Conservation (phyloP, 1,140 invertebrate genomes). For the Pseudomyrmex sp. region DNA sequence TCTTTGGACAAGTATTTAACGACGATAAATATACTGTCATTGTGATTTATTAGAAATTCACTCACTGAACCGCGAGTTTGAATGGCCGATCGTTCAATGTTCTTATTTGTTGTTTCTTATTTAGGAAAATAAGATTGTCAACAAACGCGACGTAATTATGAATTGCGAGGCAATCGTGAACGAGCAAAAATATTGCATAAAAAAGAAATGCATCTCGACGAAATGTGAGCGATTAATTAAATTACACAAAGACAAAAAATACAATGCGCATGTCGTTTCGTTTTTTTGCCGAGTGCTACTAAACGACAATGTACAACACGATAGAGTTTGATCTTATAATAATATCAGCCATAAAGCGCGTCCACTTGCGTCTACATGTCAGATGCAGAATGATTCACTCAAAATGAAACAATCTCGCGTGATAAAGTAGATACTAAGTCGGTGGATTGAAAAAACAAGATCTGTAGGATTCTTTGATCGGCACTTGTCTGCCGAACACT, state of each 20-base stretch:
- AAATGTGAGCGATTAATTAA: not conserved
- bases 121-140: slow-evolving; percentile 1
- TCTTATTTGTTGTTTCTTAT: not conserved
- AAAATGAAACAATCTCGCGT: slow-evolving; percentile 68
- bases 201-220: not conserved
- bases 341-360: slow-evolving; percentile 73
- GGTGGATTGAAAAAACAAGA: slow-evolving; percentile 47
- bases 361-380: slow-evolving; percentile 72
- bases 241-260: not conserved
- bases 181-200: not conserved
- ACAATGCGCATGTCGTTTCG: not conserved
- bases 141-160: slow-evolving; percentile 7
- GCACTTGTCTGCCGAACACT: slow-evolving; percentile 58
- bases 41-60: not conserved
- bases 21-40: not conserved
- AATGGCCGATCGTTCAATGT: not conserved
- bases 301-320: slow-evolving; percentile 50
- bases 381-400: slow-evolving; percentile 73
- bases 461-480: slow-evolving; percentile 66
- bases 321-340: slow-evolving; percentile 75
- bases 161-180: not conserved
- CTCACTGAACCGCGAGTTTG: not conserved
- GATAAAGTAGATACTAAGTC: slow-evolving; percentile 70
- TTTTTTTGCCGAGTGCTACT: not conserved
- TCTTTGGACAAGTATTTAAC: not conserved